Base-by-base conservation (phyloP, 2,888 invertebrate genomes). In the Nyleta sp. region DNA sequence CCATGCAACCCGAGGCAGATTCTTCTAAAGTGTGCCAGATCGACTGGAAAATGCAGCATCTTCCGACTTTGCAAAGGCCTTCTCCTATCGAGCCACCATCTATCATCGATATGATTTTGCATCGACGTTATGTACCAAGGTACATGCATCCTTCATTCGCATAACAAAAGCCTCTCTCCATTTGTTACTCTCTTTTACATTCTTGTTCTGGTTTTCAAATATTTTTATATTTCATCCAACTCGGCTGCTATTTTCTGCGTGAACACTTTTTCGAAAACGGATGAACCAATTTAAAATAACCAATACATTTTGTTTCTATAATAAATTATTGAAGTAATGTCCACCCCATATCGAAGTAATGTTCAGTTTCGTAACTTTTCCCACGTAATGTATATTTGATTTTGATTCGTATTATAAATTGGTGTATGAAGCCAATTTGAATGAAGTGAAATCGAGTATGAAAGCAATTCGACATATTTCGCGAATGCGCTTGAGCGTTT, bases 61-160 rank as follows among this genome's bases (percentile, higher is more conserved):
- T 78, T 65, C 42, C 62, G 24, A 48, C 75, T 18, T 55, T 46
- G 10, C 40, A 68, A 8, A 80, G 65, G 42, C 42, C 31, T 38
- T 44, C 78, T 15, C 52, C 64, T 13, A 76, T 82, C 10, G 62
- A 77, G 52, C 74, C 78, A 20, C 82, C 81, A 15, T 70, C 82
- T 55, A 64, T 70, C 40, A 50, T 65, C 48, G 83, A 84, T 31
- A 81, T 80, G 10, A 79, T 84, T 80, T 83, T 83, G 55, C 83
- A 85, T 81, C 81, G 73, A 15, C 80, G 84, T 22, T 75, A 83
- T 57, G 75, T 81, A 62, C 80, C 82, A 1, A 84, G 83, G 84
- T 84, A 71, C 42, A 35, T 55, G 24, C 24, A 38, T 35, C 17
- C 10, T 38, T 65, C 15, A 11, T 48, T 17, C 20, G 10, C 24